These are phyloP conservation scores for Avahi laniger DNA, from an alignment of 2,797 vertebrate genomes.

Conservation along the genomic window DNA sequence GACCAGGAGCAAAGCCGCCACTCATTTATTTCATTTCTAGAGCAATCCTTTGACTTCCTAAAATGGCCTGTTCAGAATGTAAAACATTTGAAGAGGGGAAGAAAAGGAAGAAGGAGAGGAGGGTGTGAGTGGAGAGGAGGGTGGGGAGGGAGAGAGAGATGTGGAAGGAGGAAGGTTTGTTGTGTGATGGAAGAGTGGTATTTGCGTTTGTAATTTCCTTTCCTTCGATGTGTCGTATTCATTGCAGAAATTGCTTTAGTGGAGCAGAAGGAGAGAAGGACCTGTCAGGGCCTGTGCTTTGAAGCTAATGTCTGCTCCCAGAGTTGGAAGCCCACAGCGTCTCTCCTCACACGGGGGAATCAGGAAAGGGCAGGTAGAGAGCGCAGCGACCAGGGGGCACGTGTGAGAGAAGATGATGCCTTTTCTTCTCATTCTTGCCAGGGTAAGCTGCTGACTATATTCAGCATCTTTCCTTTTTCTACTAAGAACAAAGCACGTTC, in stretches of 20 bases:
- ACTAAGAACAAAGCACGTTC: constrained; percentile 42
- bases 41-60: background rate
- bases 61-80: background rate
- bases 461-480: background rate
- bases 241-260: background rate
- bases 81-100: background rate
- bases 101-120: background rate
- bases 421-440: background rate
- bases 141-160: background rate
- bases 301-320: background rate
- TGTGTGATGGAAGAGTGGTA: background rate
- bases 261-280: background rate
- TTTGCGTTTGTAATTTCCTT: background rate
- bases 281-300: background rate
- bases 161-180: background rate
- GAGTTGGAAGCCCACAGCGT: background rate
- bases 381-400: background rate
- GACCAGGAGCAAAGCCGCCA: background rate
- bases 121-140: too few species aligned
- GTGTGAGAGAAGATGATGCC: background rate
- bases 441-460: background rate
- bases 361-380: background rate
- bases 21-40: background rate
- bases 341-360: background rate
- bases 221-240: background rate